Evolutionary conservation across 1,140 invertebrate genomes (phyloP).

Genomic region (Uloborus diversus): DNA sequence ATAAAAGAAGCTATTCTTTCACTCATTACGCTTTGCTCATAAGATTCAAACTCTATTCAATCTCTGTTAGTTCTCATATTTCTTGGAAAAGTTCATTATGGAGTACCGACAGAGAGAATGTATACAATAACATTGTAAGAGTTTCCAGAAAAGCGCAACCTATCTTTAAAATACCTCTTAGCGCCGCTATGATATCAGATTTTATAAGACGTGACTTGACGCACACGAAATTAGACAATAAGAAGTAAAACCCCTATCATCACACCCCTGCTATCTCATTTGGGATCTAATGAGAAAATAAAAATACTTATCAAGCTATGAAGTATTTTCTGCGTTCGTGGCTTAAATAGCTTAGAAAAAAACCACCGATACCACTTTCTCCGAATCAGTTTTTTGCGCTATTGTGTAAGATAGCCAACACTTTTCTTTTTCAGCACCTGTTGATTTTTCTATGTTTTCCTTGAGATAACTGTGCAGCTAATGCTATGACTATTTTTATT

Average conservation of each 20-base stretch:
- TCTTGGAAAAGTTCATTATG: no score
- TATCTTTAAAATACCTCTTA: no score
- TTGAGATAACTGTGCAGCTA: slow-evolving; percentile 5
- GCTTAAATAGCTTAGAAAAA: not conserved
- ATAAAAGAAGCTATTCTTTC: no score
- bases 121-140: no score
- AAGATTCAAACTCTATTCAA: no score
- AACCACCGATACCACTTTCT: not conserved
- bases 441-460: slow-evolving; percentile 20
- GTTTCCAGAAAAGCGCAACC: no score
- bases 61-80: no score
- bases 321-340: not conserved
- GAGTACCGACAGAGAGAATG: no score
- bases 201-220: slow-evolving; percentile 12
- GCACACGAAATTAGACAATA: slow-evolving; percentile 13
- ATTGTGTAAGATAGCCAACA: slow-evolving; percentile 2
- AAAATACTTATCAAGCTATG: slow-evolving; percentile 27
- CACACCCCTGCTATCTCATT: slow-evolving; percentile 8
- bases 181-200: not conserved
- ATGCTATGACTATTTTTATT: slow-evolving; percentile 3
- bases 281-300: slow-evolving; percentile 36
- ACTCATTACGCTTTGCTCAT: no score
- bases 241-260: slow-evolving; percentile 30
- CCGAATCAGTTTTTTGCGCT: slow-evolving; percentile 15
- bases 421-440: slow-evolving; percentile 14